Evolutionary conservation across 1,140 invertebrate species (phyloP).

Genomic region (Drosophila mojavensis): DNA sequence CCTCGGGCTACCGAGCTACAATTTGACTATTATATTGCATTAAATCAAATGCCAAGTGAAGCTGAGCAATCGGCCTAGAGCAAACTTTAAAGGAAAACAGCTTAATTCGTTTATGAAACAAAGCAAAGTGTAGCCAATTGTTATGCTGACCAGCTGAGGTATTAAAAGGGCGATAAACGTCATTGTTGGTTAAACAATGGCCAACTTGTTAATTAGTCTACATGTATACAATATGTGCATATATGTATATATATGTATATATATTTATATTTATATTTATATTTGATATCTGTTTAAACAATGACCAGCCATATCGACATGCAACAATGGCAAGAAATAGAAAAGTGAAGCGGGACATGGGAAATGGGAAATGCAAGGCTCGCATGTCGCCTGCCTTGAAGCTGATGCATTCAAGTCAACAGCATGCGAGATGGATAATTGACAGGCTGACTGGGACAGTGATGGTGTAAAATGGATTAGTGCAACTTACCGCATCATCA

Average conservation of each 20-base stretch:
- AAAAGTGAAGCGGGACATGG: neutral
- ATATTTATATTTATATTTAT: neutral
- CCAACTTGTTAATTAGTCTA: conserved; percentile 71
- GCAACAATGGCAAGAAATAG: conserved; percentile 22
- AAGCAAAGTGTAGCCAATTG: conserved; percentile 3
- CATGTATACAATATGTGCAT: conserved; percentile 26
- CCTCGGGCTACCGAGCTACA: too few relatives aligned
- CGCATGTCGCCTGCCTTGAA: conserved; percentile 3
- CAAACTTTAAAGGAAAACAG: neutral
- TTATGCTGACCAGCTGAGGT: conserved; percentile 29
- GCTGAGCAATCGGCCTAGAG: neutral
- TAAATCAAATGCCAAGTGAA: too few relatives aligned
- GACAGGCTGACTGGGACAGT: neutral
- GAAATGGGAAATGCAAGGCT: conserved; percentile 9
- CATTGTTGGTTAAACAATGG: conserved; percentile 39
- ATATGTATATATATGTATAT: neutral
- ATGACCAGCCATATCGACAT: conserved; percentile 30
- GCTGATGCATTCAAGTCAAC: conserved; percentile 38
- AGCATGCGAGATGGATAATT: conserved; percentile 37
- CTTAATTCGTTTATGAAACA: conserved; percentile 31
- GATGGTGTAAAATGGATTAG: neutral
- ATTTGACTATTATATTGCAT: too few relatives aligned
- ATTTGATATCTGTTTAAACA: conserved; percentile 62
- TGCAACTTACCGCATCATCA: conserved; percentile 94
- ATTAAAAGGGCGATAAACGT: conserved; percentile 35